phyloP scores from a whole-genome alignment of 2,888 invertebrate species.

The Epirrhoe tristata region DNA sequence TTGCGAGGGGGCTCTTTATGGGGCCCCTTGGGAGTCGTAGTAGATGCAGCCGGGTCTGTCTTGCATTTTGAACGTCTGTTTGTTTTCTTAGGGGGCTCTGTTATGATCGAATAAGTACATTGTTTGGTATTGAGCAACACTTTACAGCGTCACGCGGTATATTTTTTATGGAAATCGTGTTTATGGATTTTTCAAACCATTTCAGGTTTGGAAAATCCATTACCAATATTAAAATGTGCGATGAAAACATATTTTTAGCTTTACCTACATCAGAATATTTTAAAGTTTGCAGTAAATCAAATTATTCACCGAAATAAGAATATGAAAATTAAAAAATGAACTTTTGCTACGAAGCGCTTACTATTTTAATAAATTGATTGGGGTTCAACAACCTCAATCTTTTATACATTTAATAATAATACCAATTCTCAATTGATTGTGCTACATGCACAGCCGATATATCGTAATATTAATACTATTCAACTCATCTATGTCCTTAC shows the following conservation, averaged over 20 bases:
- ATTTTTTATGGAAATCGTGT: constrained; percentile 19
- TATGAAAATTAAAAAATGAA: no score
- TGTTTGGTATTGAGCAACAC: constrained; percentile 30
- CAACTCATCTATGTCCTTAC: no score
- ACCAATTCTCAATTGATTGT: no score
- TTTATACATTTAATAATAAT: no score
- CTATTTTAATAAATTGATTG: no score
- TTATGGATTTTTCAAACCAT: no score
- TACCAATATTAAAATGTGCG: constrained; percentile 22
- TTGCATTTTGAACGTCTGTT: constrained; percentile 65
- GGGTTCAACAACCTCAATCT: no score
- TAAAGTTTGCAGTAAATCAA: no score
- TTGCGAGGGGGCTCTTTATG: constrained; percentile 59
- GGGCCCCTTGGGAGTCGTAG: constrained; percentile 62
- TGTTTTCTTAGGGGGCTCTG: constrained; percentile 54
- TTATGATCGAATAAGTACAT: constrained; percentile 44
- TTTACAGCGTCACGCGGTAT: constrained; percentile 25
- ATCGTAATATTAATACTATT: no score
- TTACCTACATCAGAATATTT: not conserved
- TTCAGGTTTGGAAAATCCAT: constrained; percentile 27
- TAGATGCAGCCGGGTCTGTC: constrained; percentile 65
- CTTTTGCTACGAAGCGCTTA: no score
- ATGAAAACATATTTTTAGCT: not conserved
- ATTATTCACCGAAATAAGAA: no score
- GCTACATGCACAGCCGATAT: no score